These are phyloP conservation scores for Drosophila pachea DNA, from an alignment of 1,140 invertebrate species.

Conservation along the genomic window DNA sequence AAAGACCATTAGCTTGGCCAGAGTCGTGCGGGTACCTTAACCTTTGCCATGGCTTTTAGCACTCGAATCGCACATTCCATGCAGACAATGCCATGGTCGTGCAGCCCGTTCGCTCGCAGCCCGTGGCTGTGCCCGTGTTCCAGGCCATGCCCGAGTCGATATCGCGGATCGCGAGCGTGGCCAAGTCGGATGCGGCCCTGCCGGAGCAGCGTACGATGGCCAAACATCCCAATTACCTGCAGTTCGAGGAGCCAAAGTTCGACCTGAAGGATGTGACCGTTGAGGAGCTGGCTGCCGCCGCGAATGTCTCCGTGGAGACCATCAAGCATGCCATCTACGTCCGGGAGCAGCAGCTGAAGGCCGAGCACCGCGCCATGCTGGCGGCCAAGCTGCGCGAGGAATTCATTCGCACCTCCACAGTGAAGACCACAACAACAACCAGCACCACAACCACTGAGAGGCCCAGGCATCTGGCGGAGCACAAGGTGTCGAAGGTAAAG, in stretches of 20 bases:
- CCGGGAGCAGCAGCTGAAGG: conserved; percentile 84
- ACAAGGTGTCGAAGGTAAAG: conserved; percentile 71
- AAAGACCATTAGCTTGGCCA: neutral
- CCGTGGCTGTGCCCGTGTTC: conserved; percentile 73
- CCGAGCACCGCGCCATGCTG: conserved; percentile 68
- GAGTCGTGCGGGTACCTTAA: neutral
- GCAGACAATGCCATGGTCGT: conserved; percentile 65
- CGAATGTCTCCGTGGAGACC: conserved; percentile 87
- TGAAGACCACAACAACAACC: conserved; percentile 79
- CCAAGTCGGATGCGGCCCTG: conserved; percentile 37
- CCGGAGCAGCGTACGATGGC: conserved; percentile 41
- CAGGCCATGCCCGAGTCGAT: conserved; percentile 80
- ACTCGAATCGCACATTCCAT: conserved; percentile 73
- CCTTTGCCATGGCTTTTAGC: conserved; percentile 31
- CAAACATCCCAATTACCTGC: conserved; percentile 71
- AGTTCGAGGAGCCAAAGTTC: conserved; percentile 75
- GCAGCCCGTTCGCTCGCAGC: conserved; percentile 58
- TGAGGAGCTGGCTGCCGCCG: conserved; percentile 82
- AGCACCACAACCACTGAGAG: conserved; percentile 61
- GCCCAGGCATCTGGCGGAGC: conserved; percentile 49
- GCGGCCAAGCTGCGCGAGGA: conserved; percentile 67
- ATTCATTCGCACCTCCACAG: conserved; percentile 77
- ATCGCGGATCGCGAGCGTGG: conserved; percentile 78
- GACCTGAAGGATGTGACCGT: conserved; percentile 81
- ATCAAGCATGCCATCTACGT: conserved; percentile 85